Evolutionary conservation across 1,140 invertebrate genomes (phyloP).

Genomic region (Drosophila serrata): DNA sequence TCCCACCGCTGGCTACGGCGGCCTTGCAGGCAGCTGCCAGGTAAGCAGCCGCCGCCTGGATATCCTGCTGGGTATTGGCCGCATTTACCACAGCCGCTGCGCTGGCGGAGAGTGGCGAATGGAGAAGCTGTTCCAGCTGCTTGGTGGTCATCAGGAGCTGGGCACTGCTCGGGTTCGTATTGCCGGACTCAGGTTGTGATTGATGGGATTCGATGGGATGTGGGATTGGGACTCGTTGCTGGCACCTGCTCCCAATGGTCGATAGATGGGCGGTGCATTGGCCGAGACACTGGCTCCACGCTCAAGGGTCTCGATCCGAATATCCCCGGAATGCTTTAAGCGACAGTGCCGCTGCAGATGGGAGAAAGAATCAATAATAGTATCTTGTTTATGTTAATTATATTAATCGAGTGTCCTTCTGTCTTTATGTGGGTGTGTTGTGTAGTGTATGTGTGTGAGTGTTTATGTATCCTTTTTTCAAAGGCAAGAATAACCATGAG

Average conservation of each 20-base stretch:
- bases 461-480: conserved; percentile 29
- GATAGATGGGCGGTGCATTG: conserved; percentile 82
- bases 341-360: conserved; percentile 89
- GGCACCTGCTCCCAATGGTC: conserved; percentile 76
- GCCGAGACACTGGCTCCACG: conserved; percentile 57
- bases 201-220: conserved; percentile 22
- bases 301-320: conserved; percentile 88
- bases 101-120: conserved; percentile 71
- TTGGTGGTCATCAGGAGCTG: conserved; percentile 58
- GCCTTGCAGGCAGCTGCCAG: conserved; percentile 73
- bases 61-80: conserved; percentile 73
- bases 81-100: conserved; percentile 71
- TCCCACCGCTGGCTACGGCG: conserved; percentile 43
- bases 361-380: conserved; percentile 20
- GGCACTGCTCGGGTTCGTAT: conserved; percentile 12
- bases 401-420: conserved; percentile 28
- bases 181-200: conserved; percentile 7
- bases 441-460: conserved; percentile 24
- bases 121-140: conserved; percentile 65
- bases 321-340: conserved; percentile 90
- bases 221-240: conserved; percentile 69
- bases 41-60: conserved; percentile 69
- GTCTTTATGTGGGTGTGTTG: conserved; percentile 32
- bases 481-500: conserved; percentile 41
- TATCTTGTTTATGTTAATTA: conserved; percentile 2